Conservation (phyloP, 2,797 vertebrate species). For the Chromobotia macracanthus region DNA sequence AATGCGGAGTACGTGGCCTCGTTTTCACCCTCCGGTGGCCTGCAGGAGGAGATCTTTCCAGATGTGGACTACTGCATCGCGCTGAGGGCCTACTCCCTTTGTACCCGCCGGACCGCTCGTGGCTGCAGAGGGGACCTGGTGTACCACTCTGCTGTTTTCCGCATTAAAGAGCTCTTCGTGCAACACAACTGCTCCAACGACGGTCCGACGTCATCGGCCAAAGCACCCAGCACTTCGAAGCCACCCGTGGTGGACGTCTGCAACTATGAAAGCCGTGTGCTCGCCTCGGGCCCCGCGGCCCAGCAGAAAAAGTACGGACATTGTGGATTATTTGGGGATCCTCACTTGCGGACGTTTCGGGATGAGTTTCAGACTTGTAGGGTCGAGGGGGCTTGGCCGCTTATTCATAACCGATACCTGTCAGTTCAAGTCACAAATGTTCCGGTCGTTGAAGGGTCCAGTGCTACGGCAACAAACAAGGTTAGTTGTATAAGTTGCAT, state of each 20-base stretch:
- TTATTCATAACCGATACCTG: constrained; percentile 83
- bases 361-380: constrained; percentile 87
- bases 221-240: constrained; percentile 70
- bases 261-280: constrained; percentile 76
- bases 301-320: constrained; percentile 81
- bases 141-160: constrained; percentile 82
- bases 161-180: constrained; percentile 83
- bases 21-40: constrained; percentile 76
- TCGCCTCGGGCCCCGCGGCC: constrained; percentile 60
- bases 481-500: constrained; percentile 60
- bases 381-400: constrained; percentile 85
- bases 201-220: constrained; percentile 78
- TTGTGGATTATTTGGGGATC: constrained; percentile 86
- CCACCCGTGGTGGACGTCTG: constrained; percentile 76
- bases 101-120: constrained; percentile 78
- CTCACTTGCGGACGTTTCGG: constrained; percentile 83
- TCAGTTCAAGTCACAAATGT: constrained; percentile 87
- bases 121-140: constrained; percentile 81
- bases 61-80: constrained; percentile 83
- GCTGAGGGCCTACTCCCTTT: constrained; percentile 78
- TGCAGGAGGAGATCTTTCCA: constrained; percentile 73
- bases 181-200: constrained; percentile 85
- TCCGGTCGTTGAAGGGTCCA: constrained; percentile 80
- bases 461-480: constrained; percentile 85
- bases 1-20: constrained; percentile 81